Evolutionary conservation across 2,113 vertebrate species (phyloP).

Genomic region (Herpetotheres cachinnans): DNA sequence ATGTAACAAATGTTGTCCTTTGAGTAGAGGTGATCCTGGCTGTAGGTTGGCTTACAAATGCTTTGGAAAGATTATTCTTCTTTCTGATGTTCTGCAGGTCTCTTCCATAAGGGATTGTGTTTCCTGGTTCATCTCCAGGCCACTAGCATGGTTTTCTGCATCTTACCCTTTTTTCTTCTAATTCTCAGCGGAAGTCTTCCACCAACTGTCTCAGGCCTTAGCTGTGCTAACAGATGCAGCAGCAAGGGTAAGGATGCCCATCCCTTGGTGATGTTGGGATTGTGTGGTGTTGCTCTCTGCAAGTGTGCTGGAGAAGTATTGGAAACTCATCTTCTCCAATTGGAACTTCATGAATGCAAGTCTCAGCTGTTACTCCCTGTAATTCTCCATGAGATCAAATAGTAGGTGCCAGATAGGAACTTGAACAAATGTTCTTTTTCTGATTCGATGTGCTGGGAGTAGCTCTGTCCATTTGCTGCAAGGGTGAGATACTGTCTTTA

Average conservation of each 20-base stretch:
- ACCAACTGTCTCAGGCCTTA: slow-evolving; percentile 95
- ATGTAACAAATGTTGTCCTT: background rate
- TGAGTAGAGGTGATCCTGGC: background rate
- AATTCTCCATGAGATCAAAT: background rate
- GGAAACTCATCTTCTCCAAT: fast-evolving
- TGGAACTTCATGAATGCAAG: fast-evolving
- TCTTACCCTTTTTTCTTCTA: slow-evolving; percentile 27
- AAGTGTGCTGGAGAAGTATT: too few relatives aligned
- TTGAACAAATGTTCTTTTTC: background rate
- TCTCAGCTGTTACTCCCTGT: background rate
- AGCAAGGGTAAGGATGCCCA: slow-evolving; percentile 82
- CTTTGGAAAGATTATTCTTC: background rate
- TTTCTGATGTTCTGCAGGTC: background rate
- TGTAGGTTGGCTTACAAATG: background rate
- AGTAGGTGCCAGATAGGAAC: background rate
- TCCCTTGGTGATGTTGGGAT: background rate
- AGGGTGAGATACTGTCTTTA: background rate
- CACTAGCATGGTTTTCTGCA: background rate
- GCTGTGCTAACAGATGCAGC: slow-evolving; percentile 91
- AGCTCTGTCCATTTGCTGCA: background rate
- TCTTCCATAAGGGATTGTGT: background rate
- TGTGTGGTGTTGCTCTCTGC: background rate
- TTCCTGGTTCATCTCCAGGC: background rate
- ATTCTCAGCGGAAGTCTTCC: slow-evolving; percentile 86
- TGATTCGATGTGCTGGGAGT: background rate